Evolutionary conservation across 2,113 vertebrate genomes (phyloP).

Genomic region (Calyptomena viridis): DNA sequence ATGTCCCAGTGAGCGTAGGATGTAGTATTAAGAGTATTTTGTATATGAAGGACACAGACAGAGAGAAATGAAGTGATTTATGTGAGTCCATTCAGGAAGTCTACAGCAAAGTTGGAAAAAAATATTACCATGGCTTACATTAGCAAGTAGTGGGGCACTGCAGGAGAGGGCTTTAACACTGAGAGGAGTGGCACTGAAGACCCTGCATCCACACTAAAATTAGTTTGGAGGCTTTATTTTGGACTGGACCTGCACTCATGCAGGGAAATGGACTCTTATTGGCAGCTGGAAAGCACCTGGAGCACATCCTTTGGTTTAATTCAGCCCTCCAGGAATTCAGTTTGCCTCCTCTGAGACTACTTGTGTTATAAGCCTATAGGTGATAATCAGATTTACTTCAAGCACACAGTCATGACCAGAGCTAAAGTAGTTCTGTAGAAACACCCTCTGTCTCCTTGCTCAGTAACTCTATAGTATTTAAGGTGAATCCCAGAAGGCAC

Average conservation of each 20-base stretch:
- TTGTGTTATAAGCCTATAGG: not conserved
- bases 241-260: not conserved
- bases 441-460: not conserved
- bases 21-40: not conserved
- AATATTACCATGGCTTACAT: not conserved
- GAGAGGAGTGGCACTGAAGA: not conserved
- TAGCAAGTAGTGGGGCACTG: not conserved
- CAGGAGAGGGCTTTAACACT: not conserved
- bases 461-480: not conserved
- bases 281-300: not conserved
- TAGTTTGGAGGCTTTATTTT: not conserved
- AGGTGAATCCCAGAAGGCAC: not conserved
- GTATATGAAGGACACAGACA: not conserved
- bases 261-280: not conserved
- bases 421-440: not conserved
- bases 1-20: not conserved
- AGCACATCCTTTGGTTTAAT: not conserved
- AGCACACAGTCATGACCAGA: not conserved
- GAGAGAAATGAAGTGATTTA: conserved; percentile 10
- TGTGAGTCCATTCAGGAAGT: not conserved
- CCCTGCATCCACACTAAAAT: not conserved
- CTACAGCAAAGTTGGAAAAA: not conserved
- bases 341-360: not conserved
- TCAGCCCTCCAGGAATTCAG: not conserved
- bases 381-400: not conserved